Conservation (phyloP, 2,888 invertebrate species). For the Xestoiulus laeticollis region DNA sequence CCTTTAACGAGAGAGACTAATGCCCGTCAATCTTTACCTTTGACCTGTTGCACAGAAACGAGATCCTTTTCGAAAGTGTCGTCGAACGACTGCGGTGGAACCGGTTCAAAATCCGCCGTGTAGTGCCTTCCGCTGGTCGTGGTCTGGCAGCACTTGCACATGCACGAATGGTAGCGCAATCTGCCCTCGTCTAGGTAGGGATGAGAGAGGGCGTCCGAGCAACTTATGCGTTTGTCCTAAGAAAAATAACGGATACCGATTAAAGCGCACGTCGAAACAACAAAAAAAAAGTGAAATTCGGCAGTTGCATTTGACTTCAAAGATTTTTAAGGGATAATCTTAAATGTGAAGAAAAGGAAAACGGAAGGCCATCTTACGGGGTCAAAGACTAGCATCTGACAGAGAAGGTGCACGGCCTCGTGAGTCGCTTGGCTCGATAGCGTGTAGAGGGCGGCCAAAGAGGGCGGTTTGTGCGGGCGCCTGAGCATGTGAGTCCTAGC, state of each 20-base stretch:
- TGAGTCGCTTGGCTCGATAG: slow-evolving; percentile 93
- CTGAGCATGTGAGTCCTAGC: slow-evolving; percentile 91
- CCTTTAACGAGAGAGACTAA: too few relatives aligned
- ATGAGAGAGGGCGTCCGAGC: slow-evolving; percentile 94
- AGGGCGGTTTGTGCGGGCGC: slow-evolving; percentile 86
- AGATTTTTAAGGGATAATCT: too few relatives aligned
- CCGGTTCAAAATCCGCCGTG: slow-evolving; percentile 90
- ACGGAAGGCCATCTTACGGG: slow-evolving; percentile 72
- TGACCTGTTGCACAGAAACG: slow-evolving; percentile 90
- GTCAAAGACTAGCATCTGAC: slow-evolving; percentile 98
- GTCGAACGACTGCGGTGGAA: slow-evolving; percentile 89
- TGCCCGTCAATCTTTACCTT: slow-evolving; percentile 76
- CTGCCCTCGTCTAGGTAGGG: slow-evolving; percentile 98
- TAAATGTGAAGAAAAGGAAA: background rate
- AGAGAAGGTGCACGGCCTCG: slow-evolving; percentile 96
- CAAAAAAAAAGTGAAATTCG: too few relatives aligned
- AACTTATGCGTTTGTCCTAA: slow-evolving; percentile 91
- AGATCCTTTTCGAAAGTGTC: slow-evolving; percentile 97
- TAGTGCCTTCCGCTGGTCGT: slow-evolving; percentile 82
- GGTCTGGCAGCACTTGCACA: slow-evolving; percentile 96
- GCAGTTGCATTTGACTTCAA: too few relatives aligned
- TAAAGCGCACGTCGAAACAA: background rate
- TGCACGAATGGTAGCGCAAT: slow-evolving; percentile 98
- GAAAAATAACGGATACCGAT: slow-evolving; percentile 57
- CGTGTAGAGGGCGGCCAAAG: slow-evolving; percentile 88